These are phyloP conservation scores for Asobara japonica DNA, from an alignment of 1,140 invertebrate species.

Conservation along the genomic window DNA sequence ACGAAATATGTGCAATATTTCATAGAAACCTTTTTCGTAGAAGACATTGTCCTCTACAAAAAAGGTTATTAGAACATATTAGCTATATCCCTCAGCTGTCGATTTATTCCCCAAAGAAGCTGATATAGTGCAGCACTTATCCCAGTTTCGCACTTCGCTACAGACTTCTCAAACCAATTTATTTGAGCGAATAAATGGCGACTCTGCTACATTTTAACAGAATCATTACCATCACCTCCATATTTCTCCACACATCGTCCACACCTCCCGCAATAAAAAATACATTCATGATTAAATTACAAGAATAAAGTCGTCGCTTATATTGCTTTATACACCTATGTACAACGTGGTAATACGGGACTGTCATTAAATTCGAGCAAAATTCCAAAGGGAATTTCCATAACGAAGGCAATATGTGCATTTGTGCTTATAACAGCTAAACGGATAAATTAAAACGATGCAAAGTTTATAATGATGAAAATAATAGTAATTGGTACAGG, in stretches of 20 bases:
- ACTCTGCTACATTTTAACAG: too few species aligned
- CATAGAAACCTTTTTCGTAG: too few species aligned
- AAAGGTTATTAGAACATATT: too few species aligned
- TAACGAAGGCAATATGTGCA: neutral
- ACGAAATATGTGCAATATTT: too few species aligned
- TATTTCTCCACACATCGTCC: neutral
- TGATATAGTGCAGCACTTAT: too few species aligned
- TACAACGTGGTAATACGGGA: constrained; percentile 41
- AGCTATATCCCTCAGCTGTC: too few species aligned
- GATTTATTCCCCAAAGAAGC: too few species aligned
- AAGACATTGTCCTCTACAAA: too few species aligned
- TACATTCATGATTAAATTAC: constrained; percentile 22
- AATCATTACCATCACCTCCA: neutral
- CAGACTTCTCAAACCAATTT: too few species aligned
- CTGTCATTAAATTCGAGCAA: constrained; percentile 18
- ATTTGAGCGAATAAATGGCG: too few species aligned
- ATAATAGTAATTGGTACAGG: constrained; percentile 5
- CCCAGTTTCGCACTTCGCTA: too few species aligned
- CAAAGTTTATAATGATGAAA: constrained; percentile 1
- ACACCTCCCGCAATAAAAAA: neutral
- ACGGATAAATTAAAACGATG: neutral
- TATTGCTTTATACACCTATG: constrained; percentile 59
- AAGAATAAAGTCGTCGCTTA: constrained; percentile 52
- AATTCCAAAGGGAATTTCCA: neutral
- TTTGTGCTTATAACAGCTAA: neutral